Evolutionary conservation across 2,113 vertebrate genomes (phyloP), one percentile per base, ranked within the genome.

Genomic region (Apaloderma vittatum): DNA sequence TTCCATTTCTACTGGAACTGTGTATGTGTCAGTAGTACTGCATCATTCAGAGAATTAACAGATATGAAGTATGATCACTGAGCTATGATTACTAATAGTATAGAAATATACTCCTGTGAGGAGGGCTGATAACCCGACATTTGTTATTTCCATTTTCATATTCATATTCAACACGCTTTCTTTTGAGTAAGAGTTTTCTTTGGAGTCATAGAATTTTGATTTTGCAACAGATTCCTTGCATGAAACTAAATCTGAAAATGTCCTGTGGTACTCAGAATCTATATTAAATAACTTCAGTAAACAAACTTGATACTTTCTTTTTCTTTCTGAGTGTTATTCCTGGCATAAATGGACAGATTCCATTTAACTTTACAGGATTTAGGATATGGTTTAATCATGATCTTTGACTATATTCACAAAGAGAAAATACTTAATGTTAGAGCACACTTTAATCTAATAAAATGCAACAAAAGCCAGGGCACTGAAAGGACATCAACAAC

Each of bases 311-410:
- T 11, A 18, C 2, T 61, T 63, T 79, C 78, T 67, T 70, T 46
- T 76, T 68, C 76, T 81, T 74, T 72, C 22, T 49, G 23, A 7
- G 14, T 37, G 12, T 86, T 79, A 83, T 66, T 62, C 29, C 36
- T 62, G 23, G 26, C 12, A 66, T 55, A 74, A 80, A 67, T 8
- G 68, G 57, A 55, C 34, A 71, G 55, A 32, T 63, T 40, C 11
- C 22, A 77, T 67, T 95, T 66, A 81, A 22, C 37, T 71, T 70
- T 74, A 90, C 67, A 66, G n/a, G 46, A 65, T 65, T 95, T 83
- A 51, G 3, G 18, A 40, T 72, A 45, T 32, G 24, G 20, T 83
- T 90, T 79, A 66, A 76, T 72, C 62, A 46, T 19, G 20, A 36
- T 62, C 78, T 92, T 66, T 76, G 13, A 79, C 24, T 68, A 32